A percentile compares a stretch with the other conserved stretches of the same genome.
phyloP scores from a whole-genome alignment of 2,888 invertebrate genomes.

The Sisyra nigra region DNA sequence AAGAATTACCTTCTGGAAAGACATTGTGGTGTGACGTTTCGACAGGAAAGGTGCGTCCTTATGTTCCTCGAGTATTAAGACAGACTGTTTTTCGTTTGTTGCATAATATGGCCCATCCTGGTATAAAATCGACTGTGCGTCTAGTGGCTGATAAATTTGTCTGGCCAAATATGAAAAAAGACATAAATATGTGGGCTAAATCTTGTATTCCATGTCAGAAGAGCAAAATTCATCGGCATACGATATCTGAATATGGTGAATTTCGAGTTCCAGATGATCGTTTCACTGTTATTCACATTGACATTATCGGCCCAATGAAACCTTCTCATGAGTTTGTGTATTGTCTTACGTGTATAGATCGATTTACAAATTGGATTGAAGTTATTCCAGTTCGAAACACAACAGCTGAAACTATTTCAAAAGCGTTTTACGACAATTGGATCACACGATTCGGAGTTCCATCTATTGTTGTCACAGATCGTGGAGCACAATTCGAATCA shows the following conservation, averaged over 20 bases:
- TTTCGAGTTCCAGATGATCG: not conserved
- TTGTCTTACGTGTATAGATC: slow-evolving; percentile 19
- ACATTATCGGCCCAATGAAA: slow-evolving; percentile 19
- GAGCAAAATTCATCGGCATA: slow-evolving; percentile 12
- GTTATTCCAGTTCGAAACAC: slow-evolving; percentile 15
- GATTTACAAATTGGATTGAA: slow-evolving; percentile 16
- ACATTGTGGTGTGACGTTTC: not conserved
- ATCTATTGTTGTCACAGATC: slow-evolving; percentile 12
- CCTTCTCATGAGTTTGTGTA: slow-evolving; percentile 17
- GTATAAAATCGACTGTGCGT: slow-evolving; percentile 10
- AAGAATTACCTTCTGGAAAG: not conserved
- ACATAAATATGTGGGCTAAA: slow-evolving; percentile 11
- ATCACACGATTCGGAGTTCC: slow-evolving; percentile 15
- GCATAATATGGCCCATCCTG: slow-evolving; percentile 13
- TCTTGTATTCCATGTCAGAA: slow-evolving; percentile 13
- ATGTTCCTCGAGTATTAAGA: slow-evolving; percentile 13
- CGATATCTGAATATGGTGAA: slow-evolving; percentile 1
- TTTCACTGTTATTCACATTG: slow-evolving; percentile 9
- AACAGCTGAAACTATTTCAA: slow-evolving; percentile 14
- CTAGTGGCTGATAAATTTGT: slow-evolving; percentile 12
- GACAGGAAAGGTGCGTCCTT: no score
- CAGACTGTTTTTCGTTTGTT: slow-evolving; percentile 13
- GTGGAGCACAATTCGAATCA: slow-evolving; percentile 15
- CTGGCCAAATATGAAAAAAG: slow-evolving; percentile 14
- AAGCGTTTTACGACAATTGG: slow-evolving; percentile 15